phyloP scores from a whole-genome alignment of 2,888 invertebrate species.

The Noctua janthe region DNA sequence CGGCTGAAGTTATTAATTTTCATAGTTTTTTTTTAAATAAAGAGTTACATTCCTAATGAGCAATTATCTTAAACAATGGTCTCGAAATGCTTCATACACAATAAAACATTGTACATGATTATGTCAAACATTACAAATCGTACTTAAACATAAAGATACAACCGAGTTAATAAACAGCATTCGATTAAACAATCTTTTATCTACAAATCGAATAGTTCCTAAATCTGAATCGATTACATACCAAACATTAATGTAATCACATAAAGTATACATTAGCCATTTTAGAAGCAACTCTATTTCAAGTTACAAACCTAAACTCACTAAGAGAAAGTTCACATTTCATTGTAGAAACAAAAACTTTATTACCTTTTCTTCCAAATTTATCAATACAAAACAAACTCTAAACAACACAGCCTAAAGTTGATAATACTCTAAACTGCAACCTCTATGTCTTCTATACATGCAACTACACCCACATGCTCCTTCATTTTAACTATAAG shows the following conservation, averaged over 20 bases:
- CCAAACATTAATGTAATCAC: slow-evolving; percentile 68
- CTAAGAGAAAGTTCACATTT: not conserved
- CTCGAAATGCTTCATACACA: slow-evolving; percentile 39
- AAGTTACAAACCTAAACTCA: not conserved
- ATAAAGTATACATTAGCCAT: slow-evolving; percentile 57
- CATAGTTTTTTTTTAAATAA: not conserved
- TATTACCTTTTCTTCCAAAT: slow-evolving; percentile 18
- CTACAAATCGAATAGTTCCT: slow-evolving; percentile 61
- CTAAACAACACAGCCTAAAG: not conserved
- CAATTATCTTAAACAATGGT: slow-evolving; percentile 34
- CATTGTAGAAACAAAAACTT: not conserved
- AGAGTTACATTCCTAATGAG: not conserved
- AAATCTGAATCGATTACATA: slow-evolving; percentile 72
- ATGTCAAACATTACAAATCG: slow-evolving; percentile 49
- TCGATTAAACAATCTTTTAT: slow-evolving; percentile 65
- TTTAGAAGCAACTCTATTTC: not conserved
- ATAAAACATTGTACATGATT: slow-evolving; percentile 43
- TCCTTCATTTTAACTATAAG: slow-evolving; percentile 56
- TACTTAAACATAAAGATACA: slow-evolving; percentile 53
- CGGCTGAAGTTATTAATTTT: not conserved
- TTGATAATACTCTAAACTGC: not conserved
- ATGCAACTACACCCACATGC: slow-evolving; percentile 69
- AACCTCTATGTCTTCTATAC: slow-evolving; percentile 26
- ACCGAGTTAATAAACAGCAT: slow-evolving; percentile 58
- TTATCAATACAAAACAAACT: slow-evolving; percentile 9